Evolutionary conservation across 1,140 invertebrate species (phyloP), one percentile per base, ranked within the genome.

Genomic region (Sarcophaga bullata): DNA sequence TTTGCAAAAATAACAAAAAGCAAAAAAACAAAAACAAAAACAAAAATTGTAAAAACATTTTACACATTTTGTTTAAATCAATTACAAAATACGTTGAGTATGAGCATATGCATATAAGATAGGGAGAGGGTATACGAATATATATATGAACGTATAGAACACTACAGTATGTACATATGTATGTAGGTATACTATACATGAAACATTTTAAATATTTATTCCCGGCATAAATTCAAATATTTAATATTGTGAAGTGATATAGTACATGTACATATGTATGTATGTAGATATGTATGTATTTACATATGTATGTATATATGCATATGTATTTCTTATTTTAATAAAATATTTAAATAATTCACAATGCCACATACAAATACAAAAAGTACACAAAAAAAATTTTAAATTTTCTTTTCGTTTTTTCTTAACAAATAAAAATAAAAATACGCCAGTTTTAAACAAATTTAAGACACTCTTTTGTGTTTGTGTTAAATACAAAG

Each of bases 61-160:
- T 58, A 58, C 54, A 58, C 54, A 58, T 58, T 58, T 58, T n/a
- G n/a, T 58, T 58, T 58, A 58, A 58, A 58, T 58, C 54, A 58
- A 58, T 58, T 58, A 58, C n/a, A 58, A 13, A n/a, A n/a, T n/a
- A n/a, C n/a, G n/a, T n/a, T 7, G 54, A 58, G 25, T 37, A 37
- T 37, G 25, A 37, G 25, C 25, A 37, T 37, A 37, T 37, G 25
- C 54, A 6, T 1, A 4, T 37, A 37, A 58, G 3, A 15, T n/a
- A 58, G n/a, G n/a, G n/a, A n/a, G n/a, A 37, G 25, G 25, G 25
- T 37, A 37, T 37, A 37, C 25, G 25, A 1, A 58, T 58, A n/a
- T 6, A n/a, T 6, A 58, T 58, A 1, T n/a, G 1, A 13, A n/a
- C 54, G 25, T 37, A 37, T 37, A 37, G 25, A 37, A 37, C 25